A percentile compares a stretch with the other conserved stretches of the same genome.
phyloP scores from a whole-genome alignment of 1,140 invertebrate genomes.

The Holcopasites calliopsidis region DNA sequence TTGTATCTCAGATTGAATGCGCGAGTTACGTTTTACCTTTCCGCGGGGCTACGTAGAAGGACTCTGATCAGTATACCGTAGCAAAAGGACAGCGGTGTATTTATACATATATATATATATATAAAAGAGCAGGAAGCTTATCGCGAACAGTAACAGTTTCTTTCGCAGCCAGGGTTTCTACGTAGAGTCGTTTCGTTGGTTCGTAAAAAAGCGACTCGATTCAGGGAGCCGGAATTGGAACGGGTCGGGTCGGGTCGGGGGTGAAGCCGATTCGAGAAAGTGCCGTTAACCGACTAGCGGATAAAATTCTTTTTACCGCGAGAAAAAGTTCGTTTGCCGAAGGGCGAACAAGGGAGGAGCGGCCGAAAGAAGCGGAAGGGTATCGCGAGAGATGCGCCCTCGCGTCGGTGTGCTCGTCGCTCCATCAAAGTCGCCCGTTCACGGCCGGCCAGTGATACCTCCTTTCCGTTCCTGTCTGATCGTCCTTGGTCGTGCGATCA shows the following conservation, averaged over 20 bases:
- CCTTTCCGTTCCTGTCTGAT: conserved; percentile 31
- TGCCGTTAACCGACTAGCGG: conserved; percentile 54
- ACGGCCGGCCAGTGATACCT: conserved; percentile 33
- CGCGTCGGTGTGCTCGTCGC: neutral
- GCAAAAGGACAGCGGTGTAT: neutral
- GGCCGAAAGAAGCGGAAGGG: conserved; percentile 18
- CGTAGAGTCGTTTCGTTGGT: conserved; percentile 32
- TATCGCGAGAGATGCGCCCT: conserved; percentile 35
- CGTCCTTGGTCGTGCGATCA: conserved; percentile 23
- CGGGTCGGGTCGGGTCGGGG: neutral
- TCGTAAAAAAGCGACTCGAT: conserved; percentile 53
- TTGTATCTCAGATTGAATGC: neutral
- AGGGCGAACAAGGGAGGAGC: conserved; percentile 8
- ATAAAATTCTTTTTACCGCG: conserved; percentile 54
- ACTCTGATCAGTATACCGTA: neutral
- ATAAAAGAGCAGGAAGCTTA: conserved; percentile 40
- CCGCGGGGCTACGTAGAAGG: no score
- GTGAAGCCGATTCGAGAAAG: conserved; percentile 46
- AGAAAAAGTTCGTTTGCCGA: conserved; percentile 49
- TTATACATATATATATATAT: neutral
- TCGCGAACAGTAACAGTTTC: conserved; percentile 48
- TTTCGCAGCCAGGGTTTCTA: conserved; percentile 30
- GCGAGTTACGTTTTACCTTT: neutral
- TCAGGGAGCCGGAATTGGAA: conserved; percentile 8
- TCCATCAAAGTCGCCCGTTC: conserved; percentile 42